These are phyloP conservation scores for Drosophila meridionalis DNA, from an alignment of 2,888 invertebrate species.

Conservation along the genomic window DNA sequence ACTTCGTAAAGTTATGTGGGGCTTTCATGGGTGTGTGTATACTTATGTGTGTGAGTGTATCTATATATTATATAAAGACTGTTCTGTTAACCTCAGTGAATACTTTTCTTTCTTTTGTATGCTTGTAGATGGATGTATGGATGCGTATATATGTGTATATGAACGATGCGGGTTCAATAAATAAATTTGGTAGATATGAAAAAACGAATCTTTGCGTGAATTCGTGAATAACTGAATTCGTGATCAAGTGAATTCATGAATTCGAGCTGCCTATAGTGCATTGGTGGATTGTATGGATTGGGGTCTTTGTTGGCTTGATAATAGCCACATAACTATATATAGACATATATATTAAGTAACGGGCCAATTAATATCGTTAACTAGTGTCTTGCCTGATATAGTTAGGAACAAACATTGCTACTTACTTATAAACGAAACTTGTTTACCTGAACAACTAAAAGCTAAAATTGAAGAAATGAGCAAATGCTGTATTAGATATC, in stretches of 20 bases:
- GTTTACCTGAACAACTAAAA: conserved; percentile 44
- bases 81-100: conserved; percentile 57
- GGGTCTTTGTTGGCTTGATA: conserved; percentile 19
- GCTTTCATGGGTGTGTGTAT: conserved; percentile 7
- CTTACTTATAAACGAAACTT: conserved; percentile 51
- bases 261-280: conserved; percentile 7
- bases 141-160: not conserved
- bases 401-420: conserved; percentile 76
- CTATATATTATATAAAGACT: conserved; percentile 52
- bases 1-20: conserved; percentile 12
- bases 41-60: conserved; percentile 14
- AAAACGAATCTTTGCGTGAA: conserved; percentile 21
- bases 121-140: conserved; percentile 9
- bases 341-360: conserved; percentile 63
- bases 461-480: conserved; percentile 29
- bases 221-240: conserved; percentile 4
- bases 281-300: conserved; percentile 18
- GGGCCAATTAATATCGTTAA: conserved; percentile 77
- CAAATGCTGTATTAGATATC: conserved; percentile 2
- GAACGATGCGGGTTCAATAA: conserved; percentile 54
- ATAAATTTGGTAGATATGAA: conserved; percentile 59
- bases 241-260: not conserved
- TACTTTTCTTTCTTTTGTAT: conserved; percentile 47
- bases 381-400: conserved; percentile 71
- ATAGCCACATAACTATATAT: conserved; percentile 21